phyloP scores from a whole-genome alignment of 2,797 vertebrate genomes.

The Phrynocephalus forsythii region DNA sequence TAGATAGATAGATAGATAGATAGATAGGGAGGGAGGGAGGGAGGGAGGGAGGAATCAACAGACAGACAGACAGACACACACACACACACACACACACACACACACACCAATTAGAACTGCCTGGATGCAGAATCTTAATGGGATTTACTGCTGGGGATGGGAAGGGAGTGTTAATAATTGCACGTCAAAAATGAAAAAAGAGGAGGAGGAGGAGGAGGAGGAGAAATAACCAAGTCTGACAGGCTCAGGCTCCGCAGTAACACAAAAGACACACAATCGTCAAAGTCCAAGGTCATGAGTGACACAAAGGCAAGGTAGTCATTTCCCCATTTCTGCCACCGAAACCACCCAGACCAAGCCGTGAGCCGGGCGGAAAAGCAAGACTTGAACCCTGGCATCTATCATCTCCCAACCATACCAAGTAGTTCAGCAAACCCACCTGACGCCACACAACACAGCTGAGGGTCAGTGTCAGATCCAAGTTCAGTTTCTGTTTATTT shows the following conservation, averaged over 20 bases:
- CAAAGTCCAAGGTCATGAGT: not conserved
- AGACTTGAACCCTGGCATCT: not conserved
- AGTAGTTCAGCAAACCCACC: not conserved
- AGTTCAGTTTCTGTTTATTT: no score
- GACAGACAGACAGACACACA: no score
- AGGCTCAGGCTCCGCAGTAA: not conserved
- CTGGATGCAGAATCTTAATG: not conserved
- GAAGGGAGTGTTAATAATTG: constrained; percentile 13
- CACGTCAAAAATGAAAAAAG: not conserved
- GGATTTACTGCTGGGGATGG: not conserved
- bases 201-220: no score
- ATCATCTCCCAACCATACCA: not conserved
- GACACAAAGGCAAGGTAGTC: not conserved
- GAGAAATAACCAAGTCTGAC: not conserved
- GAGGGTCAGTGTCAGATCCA: not conserved
- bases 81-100: no score
- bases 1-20: no score
- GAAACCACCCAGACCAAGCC: not conserved
- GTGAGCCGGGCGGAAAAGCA: not conserved
- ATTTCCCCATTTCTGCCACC: not conserved
- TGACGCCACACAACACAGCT: not conserved
- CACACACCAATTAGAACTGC: not conserved
- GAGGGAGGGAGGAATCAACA: no score
- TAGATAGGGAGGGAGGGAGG: no score
- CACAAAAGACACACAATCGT: not conserved